Evolutionary conservation across 2,113 vertebrate genomes (phyloP), one percentile per base, ranked within the genome.

Genomic region (Pituophis catenifer): DNA sequence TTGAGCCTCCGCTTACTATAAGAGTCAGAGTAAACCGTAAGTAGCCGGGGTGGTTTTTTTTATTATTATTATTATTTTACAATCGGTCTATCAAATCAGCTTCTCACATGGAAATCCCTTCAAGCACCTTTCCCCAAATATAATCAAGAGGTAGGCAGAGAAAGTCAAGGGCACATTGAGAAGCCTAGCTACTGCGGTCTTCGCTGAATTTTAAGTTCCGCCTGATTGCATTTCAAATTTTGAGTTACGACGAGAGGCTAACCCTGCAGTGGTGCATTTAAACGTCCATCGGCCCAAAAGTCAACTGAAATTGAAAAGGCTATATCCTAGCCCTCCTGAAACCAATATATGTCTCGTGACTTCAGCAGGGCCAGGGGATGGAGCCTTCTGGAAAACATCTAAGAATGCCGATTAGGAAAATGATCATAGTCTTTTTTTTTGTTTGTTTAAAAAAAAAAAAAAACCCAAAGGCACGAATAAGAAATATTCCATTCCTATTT

Each of bases 1-100:
- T 0, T 33, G 21, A 89, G 48, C 81, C 91, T 0, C 89, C 1
- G 0, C n/a, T 62, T 48, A 89, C n/a, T 0, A 0, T 81, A 81
- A 52, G 3, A 9, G 5, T 86, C n/a, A 90, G 87, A 52, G 1
- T 50, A 5, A 92, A 85, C 33, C 48, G 7, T 88, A 21, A 62
- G 59, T 62, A 62, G 59, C 59, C 21, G 23, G 58, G 23, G 23
- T 8, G 1, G 23, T 21, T 57, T 21, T 57, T 48, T 5, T 55
- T 55, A 0, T 57, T 23, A 2, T 54, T 53, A 1, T 54, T 54
- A 2, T 58, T 58, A 6, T 33, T 75, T 21, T 6, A 0, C 0
- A 89, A 54, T 86, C 55, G 23, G 44, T 57, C 90, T 93, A 13
- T 2, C 52, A 0, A 9, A 50, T 5, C 50, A 85, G 38, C 55